phyloP scores from a whole-genome alignment of 1,140 invertebrate species.

The Thaumetopoea pityocampa region DNA sequence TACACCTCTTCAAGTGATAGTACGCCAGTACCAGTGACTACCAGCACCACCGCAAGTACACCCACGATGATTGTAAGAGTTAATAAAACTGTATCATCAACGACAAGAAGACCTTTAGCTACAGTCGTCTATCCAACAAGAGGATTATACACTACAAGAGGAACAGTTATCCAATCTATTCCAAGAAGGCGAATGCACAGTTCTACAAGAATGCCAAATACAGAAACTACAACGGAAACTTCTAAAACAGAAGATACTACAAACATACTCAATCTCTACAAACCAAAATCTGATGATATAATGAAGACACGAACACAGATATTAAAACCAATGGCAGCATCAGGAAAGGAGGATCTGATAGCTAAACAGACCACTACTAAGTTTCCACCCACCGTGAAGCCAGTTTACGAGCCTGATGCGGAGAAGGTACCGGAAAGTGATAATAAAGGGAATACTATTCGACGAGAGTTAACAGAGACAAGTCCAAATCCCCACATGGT shows the following conservation, averaged over 20 bases:
- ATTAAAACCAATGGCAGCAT: slow-evolving; percentile 42
- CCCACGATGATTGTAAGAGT: slow-evolving; percentile 58
- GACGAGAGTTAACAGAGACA: slow-evolving; percentile 75
- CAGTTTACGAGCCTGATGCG: slow-evolving; percentile 66
- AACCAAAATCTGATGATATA: slow-evolving; percentile 46
- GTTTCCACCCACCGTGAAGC: slow-evolving; percentile 62
- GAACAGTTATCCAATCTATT: slow-evolving; percentile 79
- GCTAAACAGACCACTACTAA: slow-evolving; percentile 56
- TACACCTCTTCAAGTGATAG: slow-evolving; percentile 80
- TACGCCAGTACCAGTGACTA: slow-evolving; percentile 64
- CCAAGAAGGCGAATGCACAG: slow-evolving; percentile 67
- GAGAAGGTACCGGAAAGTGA: slow-evolving; percentile 62
- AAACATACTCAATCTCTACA: slow-evolving; percentile 45
- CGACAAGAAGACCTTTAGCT: slow-evolving; percentile 64
- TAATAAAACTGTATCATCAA: slow-evolving; percentile 67
- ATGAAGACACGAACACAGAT: slow-evolving; percentile 48
- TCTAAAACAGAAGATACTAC: slow-evolving; percentile 53
- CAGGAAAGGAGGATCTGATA: slow-evolving; percentile 46
- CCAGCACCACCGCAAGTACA: slow-evolving; percentile 65
- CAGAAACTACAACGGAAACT: slow-evolving; percentile 47
- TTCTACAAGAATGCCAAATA: slow-evolving; percentile 25
- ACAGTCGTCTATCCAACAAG: slow-evolving; percentile 70
- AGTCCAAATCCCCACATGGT: slow-evolving; percentile 68
- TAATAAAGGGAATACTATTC: slow-evolving; percentile 51
- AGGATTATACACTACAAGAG: slow-evolving; percentile 65